Percentiles rank a stretch among this genome's conserved stretches.
phyloP scores from a whole-genome alignment of 2,888 invertebrate species.

The Nephrocerus scutellatus region DNA sequence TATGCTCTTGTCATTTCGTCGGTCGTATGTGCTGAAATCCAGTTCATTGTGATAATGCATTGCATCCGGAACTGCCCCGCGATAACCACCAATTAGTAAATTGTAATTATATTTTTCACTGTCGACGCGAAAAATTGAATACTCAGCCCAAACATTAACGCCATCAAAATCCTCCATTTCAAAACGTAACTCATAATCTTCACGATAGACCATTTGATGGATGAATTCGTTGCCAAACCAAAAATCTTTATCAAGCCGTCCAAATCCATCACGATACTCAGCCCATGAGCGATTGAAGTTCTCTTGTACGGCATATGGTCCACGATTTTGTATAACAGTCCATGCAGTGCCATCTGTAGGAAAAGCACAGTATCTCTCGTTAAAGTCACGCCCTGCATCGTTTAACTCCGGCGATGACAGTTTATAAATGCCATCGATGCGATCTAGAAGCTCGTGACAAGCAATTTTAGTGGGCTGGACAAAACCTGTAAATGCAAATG shows the following conservation, averaged over 20 bases:
- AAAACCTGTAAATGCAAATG: slow-evolving; percentile 26
- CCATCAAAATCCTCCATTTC: slow-evolving; percentile 52
- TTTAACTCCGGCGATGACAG: slow-evolving; percentile 36
- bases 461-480: slow-evolving; percentile 36
- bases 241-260: slow-evolving; percentile 51
- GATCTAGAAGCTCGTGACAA: slow-evolving; percentile 45
- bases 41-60: slow-evolving; percentile 50
- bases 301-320: slow-evolving; percentile 39
- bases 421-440: slow-evolving; percentile 47
- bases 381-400: slow-evolving; percentile 42
- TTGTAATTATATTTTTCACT: slow-evolving; percentile 48
- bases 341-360: slow-evolving; percentile 50
- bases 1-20: slow-evolving; percentile 50
- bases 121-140: slow-evolving; percentile 45
- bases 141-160: slow-evolving; percentile 50
- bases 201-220: slow-evolving; percentile 44
- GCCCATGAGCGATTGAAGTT: slow-evolving; percentile 54
- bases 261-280: slow-evolving; percentile 55
- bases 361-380: slow-evolving; percentile 50
- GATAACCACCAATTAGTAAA: slow-evolving; percentile 49
- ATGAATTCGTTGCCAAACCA: slow-evolving; percentile 57
- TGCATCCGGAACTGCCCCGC: slow-evolving; percentile 52
- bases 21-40: slow-evolving; percentile 45
- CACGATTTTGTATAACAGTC: slow-evolving; percentile 52
- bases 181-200: slow-evolving; percentile 48